Base-by-base conservation (phyloP, 2,113 vertebrate species). In the Petrocephalus microphthalmus region DNA sequence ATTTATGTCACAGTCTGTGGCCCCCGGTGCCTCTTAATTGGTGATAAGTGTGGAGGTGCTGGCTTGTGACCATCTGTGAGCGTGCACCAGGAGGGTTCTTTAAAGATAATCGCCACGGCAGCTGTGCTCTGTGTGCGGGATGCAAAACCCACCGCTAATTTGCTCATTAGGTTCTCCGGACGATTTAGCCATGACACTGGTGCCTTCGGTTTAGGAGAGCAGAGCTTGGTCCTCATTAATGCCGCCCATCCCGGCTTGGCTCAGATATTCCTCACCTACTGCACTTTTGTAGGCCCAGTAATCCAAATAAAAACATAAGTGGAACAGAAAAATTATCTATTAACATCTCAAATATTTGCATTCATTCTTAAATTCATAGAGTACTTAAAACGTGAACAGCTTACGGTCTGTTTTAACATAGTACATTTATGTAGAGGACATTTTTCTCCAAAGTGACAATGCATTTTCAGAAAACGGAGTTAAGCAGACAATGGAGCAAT, bases 41-140 rank as follows among this genome's bases (percentile, higher is more conserved):
- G 49, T 54, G 84, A 85, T 54, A 85, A 54, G 84, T 54, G 51
- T 54, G 52, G 52, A 85, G 84, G 84, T 85, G 52, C n/a, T 29
- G 84, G 52, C 84, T 85, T 85, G 84, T 85, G 84, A 85, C 84
- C 84, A 85, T 85, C 84, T 85, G 84, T 85, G 84, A 85, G 56
- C 52, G 52, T n/a, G 52, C 84, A 85, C 84, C 84, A 54, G 25
- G 52, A 54, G 84, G 84, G 84, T 53, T 54, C 51, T 51, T 85
- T 85, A 85, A 53, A 53, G 25, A 85, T 85, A 54, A 85, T 85
- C 84, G 29, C 52, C 52, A 52, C 33, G 84, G 52, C 49, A 54
- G 52, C 84, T 54, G 84, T 54, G 52, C 25, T 25, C 84, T 56
- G 52, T 85, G 84, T n/a, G 19, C 47, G 17, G 84, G 84, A 54